Base-by-base conservation (phyloP, 2,113 vertebrate genomes). In the Anser brachyrhynchus region DNA sequence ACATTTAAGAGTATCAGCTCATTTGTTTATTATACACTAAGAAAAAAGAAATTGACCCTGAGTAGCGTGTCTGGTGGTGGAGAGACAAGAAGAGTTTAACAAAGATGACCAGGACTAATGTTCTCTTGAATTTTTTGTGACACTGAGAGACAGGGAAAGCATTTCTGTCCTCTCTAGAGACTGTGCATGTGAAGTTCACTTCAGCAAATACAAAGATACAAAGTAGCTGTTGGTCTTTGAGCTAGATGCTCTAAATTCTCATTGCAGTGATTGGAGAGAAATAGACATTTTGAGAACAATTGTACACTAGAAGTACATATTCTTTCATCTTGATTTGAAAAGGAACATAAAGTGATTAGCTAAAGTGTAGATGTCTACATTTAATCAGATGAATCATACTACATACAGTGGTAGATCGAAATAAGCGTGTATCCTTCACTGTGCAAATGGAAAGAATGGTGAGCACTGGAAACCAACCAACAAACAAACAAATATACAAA, bases 61-160 rank as follows among this genome's bases (percentile, higher is more conserved):
- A 49, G 15, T 44, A 59, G 9, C 2, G 0, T 51, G 7, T 51
- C 19, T 75, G 33, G 13, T 59, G 74, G 25, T 15, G 0, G 0
- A 59, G 15, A 39, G 46, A 54, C 18, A 35, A 46, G 23, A 62
- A 67, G 33, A 49, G 6, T 58, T 79, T 44, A 44, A 23, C 39
- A 71, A 70, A 77, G 29, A 41, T 71, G 5, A 5, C 26, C 11
- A 35, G 12, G 10, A 23, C 10, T 35, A 70, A 66, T 23, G 74
- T 20, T 44, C 5, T 87, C 90, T 69, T 74, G 10, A 75, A 64
- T 62, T 62, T 39, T 57, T 2, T 37, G 33, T 37, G 28, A 37
- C 14, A 31, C 9, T 33, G 33, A 80, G n/a, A 73, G 33, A 29
- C 31, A 77, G 14, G 10, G 4, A 57, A 88, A 89, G n/a, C 2